Percentiles rank a stretch among this genome's conserved stretches.
Evolutionary conservation across 2,113 vertebrate genomes (phyloP).

Genomic region (Malurus melanocephalus): DNA sequence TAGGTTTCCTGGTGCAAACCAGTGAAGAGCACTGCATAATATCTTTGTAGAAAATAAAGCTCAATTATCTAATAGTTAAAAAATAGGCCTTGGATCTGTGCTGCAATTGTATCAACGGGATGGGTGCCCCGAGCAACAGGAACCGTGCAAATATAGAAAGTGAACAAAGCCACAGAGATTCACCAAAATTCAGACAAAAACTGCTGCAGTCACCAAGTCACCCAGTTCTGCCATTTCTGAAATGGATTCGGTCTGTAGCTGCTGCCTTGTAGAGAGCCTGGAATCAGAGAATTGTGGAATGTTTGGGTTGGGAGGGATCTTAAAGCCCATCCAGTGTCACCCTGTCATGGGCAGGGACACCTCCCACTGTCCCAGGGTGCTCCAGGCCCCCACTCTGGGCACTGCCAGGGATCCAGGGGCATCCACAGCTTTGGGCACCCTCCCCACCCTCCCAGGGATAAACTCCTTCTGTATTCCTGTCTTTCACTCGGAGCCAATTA

Average conservation of each 20-base stretch:
- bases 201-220: not conserved
- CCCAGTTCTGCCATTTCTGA: not conserved
- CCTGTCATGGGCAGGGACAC: not conserved
- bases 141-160: not conserved
- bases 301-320: not conserved
- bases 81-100: not conserved
- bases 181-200: rapidly evolving
- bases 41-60: not conserved
- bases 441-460: rapidly evolving
- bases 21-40: not conserved
- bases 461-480: not conserved
- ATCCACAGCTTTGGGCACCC: not conserved
- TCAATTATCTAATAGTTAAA: not conserved
- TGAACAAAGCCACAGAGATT: not conserved
- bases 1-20: not conserved
- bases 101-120: not conserved
- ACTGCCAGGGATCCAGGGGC: not conserved
- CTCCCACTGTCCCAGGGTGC: rapidly evolving
- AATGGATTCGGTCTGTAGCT: not conserved
- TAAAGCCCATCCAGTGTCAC: not conserved
- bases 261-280: not conserved
- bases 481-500: not conserved
- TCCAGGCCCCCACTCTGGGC: not conserved
- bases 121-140: not conserved
- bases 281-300: not conserved